Base-by-base conservation (phyloP, 2,797 vertebrate species). In the Brachyrhaphis roseni region DNA sequence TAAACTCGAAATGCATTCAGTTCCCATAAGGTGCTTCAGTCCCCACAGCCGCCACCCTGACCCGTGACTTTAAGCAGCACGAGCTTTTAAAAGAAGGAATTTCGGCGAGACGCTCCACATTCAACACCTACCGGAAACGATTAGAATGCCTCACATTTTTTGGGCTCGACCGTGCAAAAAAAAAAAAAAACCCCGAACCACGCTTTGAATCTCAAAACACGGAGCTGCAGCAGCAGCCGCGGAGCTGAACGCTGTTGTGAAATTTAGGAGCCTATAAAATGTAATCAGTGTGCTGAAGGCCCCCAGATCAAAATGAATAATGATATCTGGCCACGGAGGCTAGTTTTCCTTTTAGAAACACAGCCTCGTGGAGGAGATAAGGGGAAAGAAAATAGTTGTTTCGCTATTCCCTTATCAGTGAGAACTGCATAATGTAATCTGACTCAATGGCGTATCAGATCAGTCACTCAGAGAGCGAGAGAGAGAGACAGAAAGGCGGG, bases 341-440 rank as follows among this genome's bases (percentile, higher is more conserved):
- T 86, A 51, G 90, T 92, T 90, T 91, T 89, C 84, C 86, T 92
- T 93, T 91, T 91, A 91, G 92, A 92, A 94, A 93, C 92, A 91
- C 91, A 91, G 88, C 85, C 90, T 90, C 87, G 89, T 71, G 55
- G 83, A 89, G 76, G 78, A 92, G 94, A 94, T 95, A 94, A 95
- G 90, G 80, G 72, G 46, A 94, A 94, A 91, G 90, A 94, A 94
- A 94, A 94, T 92, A 91, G 90, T 93, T 93, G 91, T 92, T 94
- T 93, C 78, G 6, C 89, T 89, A 77, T 87, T 87, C 83, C 89
- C 87, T 94, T 94, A 94, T 94, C 94, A 91, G 87, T 85, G 88
- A 92, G 88, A 93, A 92, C 89, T 93, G 92, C 92, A 91, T 95
- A 94, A 93, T 93, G 91, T 93, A 93, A 93, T 93, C 91, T 90